phyloP scores from a whole-genome alignment of 2,113 vertebrate species.

The Dipodomys merriami region DNA sequence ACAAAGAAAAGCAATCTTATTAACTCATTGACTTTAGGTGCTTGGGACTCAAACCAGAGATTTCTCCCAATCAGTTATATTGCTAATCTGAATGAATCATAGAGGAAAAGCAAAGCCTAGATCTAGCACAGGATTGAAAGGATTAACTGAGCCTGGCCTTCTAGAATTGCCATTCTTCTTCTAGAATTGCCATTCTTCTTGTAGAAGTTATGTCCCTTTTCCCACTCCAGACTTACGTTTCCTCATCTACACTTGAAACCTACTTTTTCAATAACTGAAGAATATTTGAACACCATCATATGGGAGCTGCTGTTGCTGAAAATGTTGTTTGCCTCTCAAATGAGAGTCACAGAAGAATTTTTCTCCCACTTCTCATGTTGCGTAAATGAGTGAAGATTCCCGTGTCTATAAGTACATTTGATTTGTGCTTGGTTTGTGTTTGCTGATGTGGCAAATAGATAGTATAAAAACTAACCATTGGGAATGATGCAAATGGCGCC shows the following conservation, averaged over 20 bases:
- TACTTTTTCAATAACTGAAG: neutral
- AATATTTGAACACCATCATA: neutral
- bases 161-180: neutral
- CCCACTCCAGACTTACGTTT: neutral
- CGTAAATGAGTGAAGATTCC: conserved; percentile 53
- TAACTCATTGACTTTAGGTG: neutral
- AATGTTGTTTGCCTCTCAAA: neutral
- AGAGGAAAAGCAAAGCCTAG: neutral
- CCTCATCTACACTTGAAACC: neutral
- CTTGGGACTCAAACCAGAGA: neutral
- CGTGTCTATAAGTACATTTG: conserved; percentile 36
- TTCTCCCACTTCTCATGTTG: conserved; percentile 21
- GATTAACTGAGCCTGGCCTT: neutral
- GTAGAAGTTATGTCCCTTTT: neutral
- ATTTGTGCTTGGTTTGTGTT: conserved; percentile 80
- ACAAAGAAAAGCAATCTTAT: conserved; percentile 1
- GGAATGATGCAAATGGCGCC: conserved; percentile 81
- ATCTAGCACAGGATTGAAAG: neutral
- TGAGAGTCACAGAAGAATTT: neutral
- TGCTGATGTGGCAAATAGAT: conserved; percentile 78
- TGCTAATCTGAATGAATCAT: neutral
- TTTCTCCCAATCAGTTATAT: neutral
- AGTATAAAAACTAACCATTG: conserved; percentile 81
- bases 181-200: neutral
- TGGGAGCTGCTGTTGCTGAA: neutral